Base-by-base conservation (phyloP, 2,888 invertebrate genomes). In the Clostera curtula region DNA sequence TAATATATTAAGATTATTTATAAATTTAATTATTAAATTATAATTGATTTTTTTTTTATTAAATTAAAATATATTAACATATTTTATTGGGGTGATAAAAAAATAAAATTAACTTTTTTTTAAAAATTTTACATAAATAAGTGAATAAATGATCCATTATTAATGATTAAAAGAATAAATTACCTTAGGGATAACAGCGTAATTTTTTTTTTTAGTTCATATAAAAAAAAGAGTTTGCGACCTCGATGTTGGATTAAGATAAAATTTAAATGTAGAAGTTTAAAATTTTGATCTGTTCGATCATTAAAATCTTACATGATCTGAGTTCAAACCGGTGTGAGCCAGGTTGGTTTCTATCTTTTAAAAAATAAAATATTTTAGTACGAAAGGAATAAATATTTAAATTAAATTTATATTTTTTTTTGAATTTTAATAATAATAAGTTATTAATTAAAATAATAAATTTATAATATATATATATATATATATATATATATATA, bases 201-300 rank as follows among this genome's bases (percentile, higher is more conserved):
- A 86, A 91, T 91, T 85, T 87, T 87, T 87, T 88, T 88, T 76
- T 75, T 88, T 86, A 91, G 91, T 85, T 86, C 90, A 64, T 72
- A 91, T 92, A 86, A 79, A 85, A 87, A 88, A 85, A 84, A 86
- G 71, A 87, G 89, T 84, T 92, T 91, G 89, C 89, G 90, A 92
- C 91, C 91, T 93, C 92, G 91, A 93, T 93, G 92, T 92, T 93
- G 92, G 90, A 92, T 91, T 91, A 91, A 89, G 86, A 83, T 85
- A 80, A 84, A 86, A 76, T 80, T 85, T 86, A 80, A 85, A 86
- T 85, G 90, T 61, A 91, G 87, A 72, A 77, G 85, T 85, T 88
- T 82, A 85, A 83, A 76, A 74, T 79, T 88, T 89, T 86, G 86
- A 88, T 89, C 90, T 91, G 90, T 91, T 91, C 90, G 90, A 90